phyloP scores from a whole-genome alignment of 2,888 invertebrate species.

The Harpalus rubripes region DNA sequence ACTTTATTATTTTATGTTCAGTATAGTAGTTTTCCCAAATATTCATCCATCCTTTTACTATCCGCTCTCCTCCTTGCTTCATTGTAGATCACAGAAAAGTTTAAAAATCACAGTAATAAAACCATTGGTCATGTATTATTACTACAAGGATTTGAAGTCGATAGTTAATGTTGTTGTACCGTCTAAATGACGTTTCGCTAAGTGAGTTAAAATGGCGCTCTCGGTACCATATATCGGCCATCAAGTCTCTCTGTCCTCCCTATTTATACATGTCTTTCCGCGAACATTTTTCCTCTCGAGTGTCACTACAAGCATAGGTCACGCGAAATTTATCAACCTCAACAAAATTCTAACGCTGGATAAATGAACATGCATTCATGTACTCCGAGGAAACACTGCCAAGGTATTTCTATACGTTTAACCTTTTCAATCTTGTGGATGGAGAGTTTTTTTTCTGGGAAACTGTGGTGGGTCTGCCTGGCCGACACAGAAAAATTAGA shows the following conservation, averaged over 20 bases:
- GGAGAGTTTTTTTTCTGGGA: slow-evolving; percentile 26
- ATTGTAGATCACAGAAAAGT: neutral
- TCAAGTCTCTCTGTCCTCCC: slow-evolving; percentile 20
- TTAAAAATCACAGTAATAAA: neutral
- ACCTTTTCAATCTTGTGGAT: slow-evolving; percentile 14
- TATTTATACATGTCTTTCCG: slow-evolving; percentile 41
- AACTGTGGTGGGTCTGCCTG: slow-evolving; percentile 36
- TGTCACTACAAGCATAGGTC: slow-evolving; percentile 41
- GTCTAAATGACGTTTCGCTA: neutral
- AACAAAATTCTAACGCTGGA: slow-evolving; percentile 44
- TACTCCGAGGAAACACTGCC: slow-evolving; percentile 31
- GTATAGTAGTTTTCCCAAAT: too few species aligned
- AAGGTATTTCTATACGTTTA: slow-evolving; percentile 38
- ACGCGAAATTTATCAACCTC: slow-evolving; percentile 47
- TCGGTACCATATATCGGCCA: slow-evolving; percentile 38
- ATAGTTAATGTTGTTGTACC: neutral
- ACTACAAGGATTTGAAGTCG: neutral
- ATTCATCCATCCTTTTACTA: too few species aligned
- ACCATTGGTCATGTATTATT: neutral
- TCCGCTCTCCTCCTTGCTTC: too few species aligned
- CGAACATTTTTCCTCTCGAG: slow-evolving; percentile 32
- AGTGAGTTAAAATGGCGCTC: slow-evolving; percentile 29
- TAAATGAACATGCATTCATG: slow-evolving; percentile 47
- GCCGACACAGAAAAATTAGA: slow-evolving; percentile 41
- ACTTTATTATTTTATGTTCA: too few species aligned